These are phyloP conservation scores for Tenthredo scrophulariae DNA, from an alignment of 2,888 invertebrate species.

Conservation along the genomic window DNA sequence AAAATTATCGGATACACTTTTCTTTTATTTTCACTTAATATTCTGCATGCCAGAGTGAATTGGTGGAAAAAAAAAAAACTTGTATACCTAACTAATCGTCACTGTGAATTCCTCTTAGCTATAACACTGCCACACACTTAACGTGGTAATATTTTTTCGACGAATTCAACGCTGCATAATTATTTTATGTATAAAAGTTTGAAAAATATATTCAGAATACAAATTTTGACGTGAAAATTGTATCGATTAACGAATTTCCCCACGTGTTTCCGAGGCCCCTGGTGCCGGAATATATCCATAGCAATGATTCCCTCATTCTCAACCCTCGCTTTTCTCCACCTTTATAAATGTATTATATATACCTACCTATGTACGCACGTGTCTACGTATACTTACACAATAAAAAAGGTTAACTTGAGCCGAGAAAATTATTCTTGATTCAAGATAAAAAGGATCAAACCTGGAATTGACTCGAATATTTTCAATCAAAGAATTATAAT, in stretches of 20 bases:
- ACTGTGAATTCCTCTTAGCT: background rate
- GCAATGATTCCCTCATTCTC: constrained; percentile 26
- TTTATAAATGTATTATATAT: background rate
- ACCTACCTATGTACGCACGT: background rate
- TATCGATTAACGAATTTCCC: constrained; percentile 6
- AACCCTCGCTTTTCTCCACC: background rate
- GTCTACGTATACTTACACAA: background rate
- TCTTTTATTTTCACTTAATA: background rate
- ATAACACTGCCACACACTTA: no score
- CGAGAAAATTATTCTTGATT: no score
- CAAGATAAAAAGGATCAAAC: background rate
- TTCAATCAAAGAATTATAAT: background rate
- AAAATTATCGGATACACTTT: no score
- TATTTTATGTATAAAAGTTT: background rate
- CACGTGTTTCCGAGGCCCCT: background rate
- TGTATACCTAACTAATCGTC: no score
- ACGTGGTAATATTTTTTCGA: constrained; percentile 3
- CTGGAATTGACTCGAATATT: background rate
- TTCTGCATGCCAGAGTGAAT: background rate
- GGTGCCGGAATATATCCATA: constrained; percentile 20
- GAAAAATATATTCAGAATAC: background rate
- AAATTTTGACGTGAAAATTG: background rate
- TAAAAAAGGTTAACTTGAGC: no score
- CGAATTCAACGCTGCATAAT: constrained; percentile 5
- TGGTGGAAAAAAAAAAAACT: no score